Conservation (phyloP, 2,113 vertebrate species). For the Megaceryle torquata region DNA sequence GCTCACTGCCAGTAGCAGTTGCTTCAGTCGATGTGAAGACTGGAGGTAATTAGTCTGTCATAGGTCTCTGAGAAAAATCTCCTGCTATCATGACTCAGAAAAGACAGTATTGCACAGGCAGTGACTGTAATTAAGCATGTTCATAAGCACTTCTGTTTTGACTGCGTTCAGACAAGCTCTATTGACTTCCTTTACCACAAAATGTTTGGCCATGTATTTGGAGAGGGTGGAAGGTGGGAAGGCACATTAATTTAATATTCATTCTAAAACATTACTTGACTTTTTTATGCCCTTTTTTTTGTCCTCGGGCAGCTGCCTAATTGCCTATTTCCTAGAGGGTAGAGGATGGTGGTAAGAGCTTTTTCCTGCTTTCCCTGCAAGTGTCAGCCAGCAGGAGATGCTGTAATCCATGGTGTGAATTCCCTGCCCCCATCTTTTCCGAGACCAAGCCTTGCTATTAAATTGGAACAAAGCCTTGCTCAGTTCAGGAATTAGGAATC, state of each 20-base stretch:
- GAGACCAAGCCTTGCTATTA: background rate
- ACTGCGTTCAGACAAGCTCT: background rate
- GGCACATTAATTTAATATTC: background rate
- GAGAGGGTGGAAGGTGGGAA: background rate
- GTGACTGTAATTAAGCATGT: background rate
- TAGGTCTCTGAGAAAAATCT: background rate
- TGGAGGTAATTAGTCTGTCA: background rate
- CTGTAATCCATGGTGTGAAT: conserved; percentile 51
- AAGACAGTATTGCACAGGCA: background rate
- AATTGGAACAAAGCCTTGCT: conserved; percentile 37
- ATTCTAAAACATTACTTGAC: background rate
- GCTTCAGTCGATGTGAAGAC: background rate
- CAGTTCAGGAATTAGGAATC: conserved; percentile 34
- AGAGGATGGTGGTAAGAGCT: background rate
- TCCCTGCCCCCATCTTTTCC: conserved; percentile 40
- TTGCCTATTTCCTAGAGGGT: background rate
- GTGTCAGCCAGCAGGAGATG: conserved; percentile 59
- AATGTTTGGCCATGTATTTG: background rate
- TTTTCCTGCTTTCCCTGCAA: background rate
- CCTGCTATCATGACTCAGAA: background rate
- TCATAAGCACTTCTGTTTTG: background rate
- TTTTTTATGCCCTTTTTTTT: background rate
- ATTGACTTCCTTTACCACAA: background rate
- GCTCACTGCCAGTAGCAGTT: background rate
- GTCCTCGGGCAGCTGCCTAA: background rate